Evolutionary conservation across 2,113 vertebrate species (phyloP).

Genomic region (Hemibagrus wyckioides): DNA sequence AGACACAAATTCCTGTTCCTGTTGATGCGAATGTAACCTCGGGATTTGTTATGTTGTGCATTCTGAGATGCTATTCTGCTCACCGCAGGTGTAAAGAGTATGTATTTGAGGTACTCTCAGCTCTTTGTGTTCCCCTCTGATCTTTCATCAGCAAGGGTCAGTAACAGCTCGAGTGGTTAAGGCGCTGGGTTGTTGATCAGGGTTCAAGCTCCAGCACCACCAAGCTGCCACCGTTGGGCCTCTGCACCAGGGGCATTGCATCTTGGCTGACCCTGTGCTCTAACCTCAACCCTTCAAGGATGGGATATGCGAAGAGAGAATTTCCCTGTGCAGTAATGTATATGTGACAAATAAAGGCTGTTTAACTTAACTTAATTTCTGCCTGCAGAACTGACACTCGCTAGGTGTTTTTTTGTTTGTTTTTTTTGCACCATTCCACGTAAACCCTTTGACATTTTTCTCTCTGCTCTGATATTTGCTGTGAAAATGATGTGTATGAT

Average conservation of each 20-base stretch:
- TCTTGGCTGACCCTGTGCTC: no score
- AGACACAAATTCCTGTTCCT: neutral
- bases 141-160: neutral
- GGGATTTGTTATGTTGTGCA: neutral
- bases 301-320: no score
- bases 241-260: no score
- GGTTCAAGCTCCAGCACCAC: no score
- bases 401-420: no score
- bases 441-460: neutral
- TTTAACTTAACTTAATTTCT: no score
- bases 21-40: neutral
- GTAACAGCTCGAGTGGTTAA: no score
- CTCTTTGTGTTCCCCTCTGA: neutral
- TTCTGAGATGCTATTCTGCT: neutral
- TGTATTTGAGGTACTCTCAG: neutral
- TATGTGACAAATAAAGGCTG: no score
- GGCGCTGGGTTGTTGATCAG: no score
- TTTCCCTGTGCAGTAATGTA: no score
- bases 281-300: no score
- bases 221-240: no score
- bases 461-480: neutral
- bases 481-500: neutral
- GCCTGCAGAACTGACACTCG: neutral
- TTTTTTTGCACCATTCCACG: neutral
- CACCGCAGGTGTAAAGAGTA: neutral